Conservation (phyloP, 2,113 vertebrate species). For the Cyanistes caeruleus region DNA sequence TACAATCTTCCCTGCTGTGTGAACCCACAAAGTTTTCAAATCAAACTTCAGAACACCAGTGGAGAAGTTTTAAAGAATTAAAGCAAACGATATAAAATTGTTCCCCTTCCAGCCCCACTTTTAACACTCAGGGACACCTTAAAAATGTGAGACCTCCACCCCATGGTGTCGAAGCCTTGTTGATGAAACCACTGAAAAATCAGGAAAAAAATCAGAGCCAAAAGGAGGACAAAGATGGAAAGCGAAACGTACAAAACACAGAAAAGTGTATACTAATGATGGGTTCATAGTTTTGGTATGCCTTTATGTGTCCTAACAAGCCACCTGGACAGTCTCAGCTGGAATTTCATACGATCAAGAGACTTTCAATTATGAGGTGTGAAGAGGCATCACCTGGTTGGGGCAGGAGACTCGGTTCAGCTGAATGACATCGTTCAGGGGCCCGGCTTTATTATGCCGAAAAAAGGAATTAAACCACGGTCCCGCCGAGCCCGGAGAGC, state of each 20-base stretch:
- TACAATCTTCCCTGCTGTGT: not conserved
- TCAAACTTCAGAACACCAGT: not conserved
- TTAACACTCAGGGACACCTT: not conserved
- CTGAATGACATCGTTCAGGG: not conserved
- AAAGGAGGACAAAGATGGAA: not conserved
- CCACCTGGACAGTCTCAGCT: not conserved
- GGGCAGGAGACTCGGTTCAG: not conserved
- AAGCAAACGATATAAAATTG: not conserved
- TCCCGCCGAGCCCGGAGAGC: not conserved
- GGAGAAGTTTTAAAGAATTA: not conserved
- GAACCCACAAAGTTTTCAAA: not conserved
- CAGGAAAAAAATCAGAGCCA: not conserved
- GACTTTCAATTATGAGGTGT: not conserved
- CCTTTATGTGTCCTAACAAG: not conserved
- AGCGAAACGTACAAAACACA: not conserved
- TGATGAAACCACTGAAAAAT: not conserved
- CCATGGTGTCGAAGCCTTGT: not conserved
- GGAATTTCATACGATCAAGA: not conserved
- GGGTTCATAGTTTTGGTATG: not conserved
- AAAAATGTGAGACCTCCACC: not conserved
- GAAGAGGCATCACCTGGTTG: not conserved
- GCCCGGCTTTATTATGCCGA: not conserved
- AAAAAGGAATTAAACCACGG: fast-evolving
- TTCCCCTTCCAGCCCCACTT: fast-evolving
- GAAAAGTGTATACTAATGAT: fast-evolving